Conservation (phyloP, 2,113 vertebrate species). For the Oryzias celebensis region DNA sequence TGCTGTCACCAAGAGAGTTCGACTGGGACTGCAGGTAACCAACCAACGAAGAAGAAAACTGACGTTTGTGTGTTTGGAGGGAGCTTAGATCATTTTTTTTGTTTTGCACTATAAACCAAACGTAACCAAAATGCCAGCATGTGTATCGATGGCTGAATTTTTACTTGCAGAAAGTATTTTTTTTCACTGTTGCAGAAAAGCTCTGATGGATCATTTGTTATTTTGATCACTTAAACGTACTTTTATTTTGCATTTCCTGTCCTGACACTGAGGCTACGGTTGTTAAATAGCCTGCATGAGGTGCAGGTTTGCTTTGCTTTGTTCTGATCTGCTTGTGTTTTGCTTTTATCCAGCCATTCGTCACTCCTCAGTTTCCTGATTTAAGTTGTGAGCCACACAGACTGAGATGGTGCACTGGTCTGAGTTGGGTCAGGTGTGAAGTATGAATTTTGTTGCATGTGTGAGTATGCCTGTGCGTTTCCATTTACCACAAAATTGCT, state of each 20-base stretch:
- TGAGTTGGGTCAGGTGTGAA: constrained; percentile 63
- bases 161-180: too few relatives aligned
- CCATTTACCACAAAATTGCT: constrained; percentile 16
- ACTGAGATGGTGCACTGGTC: constrained; percentile 61
- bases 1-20: constrained; percentile 92
- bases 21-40: constrained; percentile 91
- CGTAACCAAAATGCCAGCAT: too few relatives aligned
- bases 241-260: constrained; percentile 23
- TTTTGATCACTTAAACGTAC: constrained; percentile 11
- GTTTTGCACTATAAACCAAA: too few relatives aligned
- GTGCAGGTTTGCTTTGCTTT: constrained; percentile 49
- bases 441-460: constrained; percentile 67
- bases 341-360: constrained; percentile 66
- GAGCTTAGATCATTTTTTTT: too few relatives aligned
- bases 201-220: neutral
- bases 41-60: neutral
- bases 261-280: constrained; percentile 23
- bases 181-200: too few relatives aligned
- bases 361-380: constrained; percentile 69
- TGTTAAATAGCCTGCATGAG: constrained; percentile 34
- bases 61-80: too few relatives aligned
- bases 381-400: constrained; percentile 70
- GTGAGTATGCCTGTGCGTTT: constrained; percentile 63
- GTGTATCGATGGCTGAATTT: too few relatives aligned
- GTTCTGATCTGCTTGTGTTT: constrained; percentile 59